A percentile compares a stretch with the other conserved stretches of the same genome.
Evolutionary conservation across 2,113 vertebrate species (phyloP).

Genomic region (Pelusios castaneus): DNA sequence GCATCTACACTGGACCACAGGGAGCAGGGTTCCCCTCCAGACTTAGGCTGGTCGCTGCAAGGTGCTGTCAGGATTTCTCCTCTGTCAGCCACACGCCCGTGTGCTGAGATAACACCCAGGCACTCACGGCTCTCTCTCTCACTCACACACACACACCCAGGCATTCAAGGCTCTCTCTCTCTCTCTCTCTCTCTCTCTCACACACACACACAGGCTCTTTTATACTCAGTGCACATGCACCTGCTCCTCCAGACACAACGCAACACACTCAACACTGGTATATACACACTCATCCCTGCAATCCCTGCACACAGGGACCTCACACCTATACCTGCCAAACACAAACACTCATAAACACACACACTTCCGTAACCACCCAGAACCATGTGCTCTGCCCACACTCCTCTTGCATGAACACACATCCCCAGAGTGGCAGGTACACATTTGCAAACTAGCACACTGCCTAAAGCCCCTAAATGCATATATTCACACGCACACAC

Average conservation of each 20-base stretch:
- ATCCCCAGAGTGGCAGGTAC: rapidly evolving
- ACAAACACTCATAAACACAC: background rate
- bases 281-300: background rate
- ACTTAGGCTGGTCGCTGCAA: no score
- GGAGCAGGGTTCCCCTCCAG: background rate
- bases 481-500: no score
- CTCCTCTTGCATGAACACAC: rapidly evolving
- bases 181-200: no score
- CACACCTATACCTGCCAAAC: background rate
- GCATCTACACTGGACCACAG: background rate
- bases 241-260: no score
- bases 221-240: background rate
- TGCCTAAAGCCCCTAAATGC: background rate
- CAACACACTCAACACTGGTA: background rate
- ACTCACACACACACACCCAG: background rate
- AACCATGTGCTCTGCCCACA: no score
- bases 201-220: background rate
- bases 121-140: background rate
- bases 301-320: background rate
- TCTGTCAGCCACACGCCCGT: background rate
- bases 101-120: background rate
- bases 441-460: background rate
- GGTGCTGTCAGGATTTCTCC: background rate
- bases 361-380: rapidly evolving
- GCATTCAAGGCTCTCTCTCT: no score